A percentile compares a stretch with the other conserved stretches of the same genome.
phyloP scores from a whole-genome alignment of 2,113 vertebrate species.

The Platysternon megacephalum region DNA sequence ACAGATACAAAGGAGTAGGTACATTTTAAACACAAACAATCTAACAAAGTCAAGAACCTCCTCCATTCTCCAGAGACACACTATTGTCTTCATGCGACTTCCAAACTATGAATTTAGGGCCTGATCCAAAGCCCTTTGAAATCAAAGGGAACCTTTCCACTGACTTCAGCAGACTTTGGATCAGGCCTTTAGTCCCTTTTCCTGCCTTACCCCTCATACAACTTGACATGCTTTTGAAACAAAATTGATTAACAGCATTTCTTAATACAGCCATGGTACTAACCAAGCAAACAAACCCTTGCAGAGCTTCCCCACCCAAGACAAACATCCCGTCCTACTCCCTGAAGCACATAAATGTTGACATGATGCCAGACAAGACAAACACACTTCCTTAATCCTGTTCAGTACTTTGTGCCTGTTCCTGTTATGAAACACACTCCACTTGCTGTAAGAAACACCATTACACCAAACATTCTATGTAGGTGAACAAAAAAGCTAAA shows the following conservation, averaged over 20 bases:
- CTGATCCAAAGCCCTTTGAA: not conserved
- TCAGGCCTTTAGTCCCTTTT: not conserved
- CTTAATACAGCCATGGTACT: not conserved
- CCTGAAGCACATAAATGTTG: not conserved
- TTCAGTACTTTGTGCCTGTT: not conserved
- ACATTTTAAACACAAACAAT: not conserved
- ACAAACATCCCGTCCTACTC: slow-evolving; percentile 10
- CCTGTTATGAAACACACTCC: not conserved
- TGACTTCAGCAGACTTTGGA: not conserved
- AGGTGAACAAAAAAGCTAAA: not conserved
- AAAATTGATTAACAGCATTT: not conserved
- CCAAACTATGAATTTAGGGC: not conserved
- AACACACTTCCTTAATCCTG: not conserved
- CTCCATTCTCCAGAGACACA: not conserved
- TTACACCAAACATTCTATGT: not conserved
- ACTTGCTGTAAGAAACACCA: not conserved
- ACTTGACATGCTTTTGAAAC: not conserved
- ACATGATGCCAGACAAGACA: not conserved
- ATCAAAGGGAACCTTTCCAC: not conserved
- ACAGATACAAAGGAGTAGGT: fast-evolving
- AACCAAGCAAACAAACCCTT: not conserved
- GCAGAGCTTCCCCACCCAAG: not conserved
- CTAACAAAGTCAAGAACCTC: not conserved
- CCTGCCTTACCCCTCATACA: not conserved
- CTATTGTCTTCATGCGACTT: not conserved